Base-by-base conservation (phyloP, 2,113 vertebrate genomes). In the Pheucticus melanocephalus region DNA sequence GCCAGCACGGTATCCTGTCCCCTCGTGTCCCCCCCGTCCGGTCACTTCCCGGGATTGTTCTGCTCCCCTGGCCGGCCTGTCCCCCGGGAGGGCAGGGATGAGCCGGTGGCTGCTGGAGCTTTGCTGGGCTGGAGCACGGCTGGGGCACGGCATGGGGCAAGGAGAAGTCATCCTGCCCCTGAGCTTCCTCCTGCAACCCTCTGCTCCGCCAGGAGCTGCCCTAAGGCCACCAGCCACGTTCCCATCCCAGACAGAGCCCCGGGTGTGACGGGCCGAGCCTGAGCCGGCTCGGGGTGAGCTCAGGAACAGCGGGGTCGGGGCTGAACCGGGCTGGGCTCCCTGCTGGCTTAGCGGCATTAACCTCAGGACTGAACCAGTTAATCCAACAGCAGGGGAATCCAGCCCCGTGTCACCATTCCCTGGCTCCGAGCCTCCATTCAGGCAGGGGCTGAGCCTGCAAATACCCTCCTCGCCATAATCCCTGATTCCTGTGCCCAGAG, bases 41-140 rank as follows among this genome's bases (percentile, higher is more conserved):
- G 42, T 27, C 88, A 53, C 80, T 97, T 96, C 97, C 96, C 22
- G 4, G 69, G 87, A 97, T 97, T 97, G 97, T 97, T 95, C 63
- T 71, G 54, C 72, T 83, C n/a, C 6, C 14, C n/a, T 35, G 39
- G 31, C 76, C 22, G 5, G 42, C 16, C 4, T 17, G 37, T 61
- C 70, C 61, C 70, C n/a, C 2, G 30, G 79, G 61, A 35, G n/a
- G 24, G 40, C 56, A 33, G 79, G 8, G 88, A 64, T 0, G 25
- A 65, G 63, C 45, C 10, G n/a, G 3, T 0, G 4, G 35, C 24
- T 0, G 4, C 4, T 1, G 28, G 73, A 19, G 2, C 25, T 60
- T 11, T 5, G 6, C 11, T 11, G 30, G 4, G 56, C 40, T 13
- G 33, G 37, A 42, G 50, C 59, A 9, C 0, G 6, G 2, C 45